Evolutionary conservation across 37 sponge, comb jelly and placozoan genomes (phyloP), one percentile per base, ranked within the genome.

Genomic region (Hexactinellida sp.): DNA sequence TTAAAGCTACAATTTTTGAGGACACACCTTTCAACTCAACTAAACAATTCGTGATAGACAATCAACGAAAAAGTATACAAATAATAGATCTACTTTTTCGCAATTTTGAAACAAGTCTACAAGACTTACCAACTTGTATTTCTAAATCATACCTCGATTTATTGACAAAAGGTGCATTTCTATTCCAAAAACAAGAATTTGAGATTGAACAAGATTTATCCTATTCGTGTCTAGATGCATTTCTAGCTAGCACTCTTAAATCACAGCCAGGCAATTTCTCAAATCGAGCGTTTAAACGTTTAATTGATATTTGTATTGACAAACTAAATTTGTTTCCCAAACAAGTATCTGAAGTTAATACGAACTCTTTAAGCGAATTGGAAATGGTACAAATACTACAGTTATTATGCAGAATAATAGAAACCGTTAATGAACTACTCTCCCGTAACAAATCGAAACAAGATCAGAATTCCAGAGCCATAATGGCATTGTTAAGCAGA

Each of bases 391-490:
- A 32, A n/a, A 63, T 63, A 7, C 30, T 63, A 63, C 76, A 63
- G 13, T 25, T 63, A 10, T 21, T 63, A 25, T 63, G 28, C 13
- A 23, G 30, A 32, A 63, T 23, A 7, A 63, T 63, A 21, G 19
- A 63, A 63, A 32, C 76, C 13, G 76, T 63, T 7, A 63, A 63
- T 28, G 76, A 63, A 7, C 76, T 25, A 63, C 76, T 63, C 34
- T 63, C 76, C 34, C 76, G 76, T 25, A n/a, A 10, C 76, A 63
- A 63, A 63, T 63, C 76, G 30, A 63, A n/a, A 63, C 76, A 63
- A 28, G 76, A 63, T n/a, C 76, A 63, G 21, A 63, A 63, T 63
- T 63, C 76, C 76, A 63, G 13, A 63, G 76, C 76, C 21, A 63
- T 63, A 3, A 28, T 63, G 3, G 76, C 76, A 23, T 63, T 63